Evolutionary conservation across 2,888 invertebrate species (phyloP), one percentile per base, ranked within the genome.

Genomic region (Ophioninae sp.): DNA sequence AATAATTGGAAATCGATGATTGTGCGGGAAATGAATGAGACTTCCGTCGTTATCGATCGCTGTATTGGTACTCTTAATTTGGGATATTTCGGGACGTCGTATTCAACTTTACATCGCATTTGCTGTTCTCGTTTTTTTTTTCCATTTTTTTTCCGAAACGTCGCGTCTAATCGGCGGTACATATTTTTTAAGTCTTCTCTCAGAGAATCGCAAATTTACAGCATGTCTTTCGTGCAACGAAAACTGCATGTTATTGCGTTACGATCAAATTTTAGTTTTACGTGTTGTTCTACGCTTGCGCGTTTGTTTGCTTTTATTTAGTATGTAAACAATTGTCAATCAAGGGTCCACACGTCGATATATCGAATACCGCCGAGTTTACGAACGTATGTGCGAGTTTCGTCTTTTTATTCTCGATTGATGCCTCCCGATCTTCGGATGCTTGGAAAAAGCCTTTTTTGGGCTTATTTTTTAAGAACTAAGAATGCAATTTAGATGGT

Each of bases 21-120:
- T 20, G 39, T 59, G 59, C 8, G 51, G 13, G 17, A 13, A 22
- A 72, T 56, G 37, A 71, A 39, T 71, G 37, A n/a, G 56, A 71
- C 37, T 71, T 30, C 56, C 56, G 56, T 37, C 58, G 20, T 58
- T 58, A 58, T 17, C 20, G 58, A 71, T 30, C 58, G 37, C 30
- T 51, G 69, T 71, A 71, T 56, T 58, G n/a, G 67, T 67, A 67
- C 67, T 20, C 20, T 7, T 59, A 59, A 22, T 59, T 20, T 8
- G 59, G 59, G 7, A 22, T 17, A n/a, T 68, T 13, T 51, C 22
- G 22, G 17, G 41, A 44, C 23, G 68, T 68, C 51, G 30, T 30
- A 61, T 63, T 23, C 30, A 63, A 23, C 23, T 63, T 22, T 63
- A 63, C 2, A 30, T 8, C 63, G 23, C 13, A 10, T 63, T 63